Evolutionary conservation across 2,113 vertebrate species (phyloP).

Genomic region (Neopipo cinnamomea): DNA sequence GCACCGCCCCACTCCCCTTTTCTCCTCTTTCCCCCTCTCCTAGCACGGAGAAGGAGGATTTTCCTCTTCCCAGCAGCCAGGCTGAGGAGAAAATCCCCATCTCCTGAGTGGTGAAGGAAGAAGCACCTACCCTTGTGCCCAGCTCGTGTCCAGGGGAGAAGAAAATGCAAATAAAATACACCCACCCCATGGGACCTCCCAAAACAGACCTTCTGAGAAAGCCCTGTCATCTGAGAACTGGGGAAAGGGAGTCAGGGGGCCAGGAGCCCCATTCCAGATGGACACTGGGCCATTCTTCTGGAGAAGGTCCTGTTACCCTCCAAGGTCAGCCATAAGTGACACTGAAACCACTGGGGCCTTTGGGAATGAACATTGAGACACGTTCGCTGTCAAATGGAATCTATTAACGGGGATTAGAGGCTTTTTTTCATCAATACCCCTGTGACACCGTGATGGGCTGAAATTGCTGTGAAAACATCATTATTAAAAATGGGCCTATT

Average conservation of each 20-base stretch:
- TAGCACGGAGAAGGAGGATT: not conserved
- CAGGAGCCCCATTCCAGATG: not conserved
- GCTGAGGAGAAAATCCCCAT: not conserved
- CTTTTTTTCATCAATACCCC: conserved; percentile 61
- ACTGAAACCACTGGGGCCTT: conserved; percentile 1
- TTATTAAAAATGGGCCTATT: conserved; percentile 74
- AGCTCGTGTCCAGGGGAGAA: not conserved
- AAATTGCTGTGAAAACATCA: conserved; percentile 74
- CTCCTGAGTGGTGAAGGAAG: not conserved
- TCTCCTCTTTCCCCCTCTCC: not conserved
- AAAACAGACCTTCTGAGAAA: not conserved
- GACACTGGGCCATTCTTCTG: conserved; percentile 64
- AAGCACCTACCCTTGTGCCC: not conserved
- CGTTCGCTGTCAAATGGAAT: conserved; percentile 71
- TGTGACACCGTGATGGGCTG: conserved; percentile 65
- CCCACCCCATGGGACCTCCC: not conserved
- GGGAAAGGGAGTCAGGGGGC: not conserved
- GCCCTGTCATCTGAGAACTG: not conserved
- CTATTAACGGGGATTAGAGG: conserved; percentile 69
- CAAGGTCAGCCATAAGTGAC: conserved; percentile 51
- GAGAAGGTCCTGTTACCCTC: not conserved
- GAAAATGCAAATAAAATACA: not conserved
- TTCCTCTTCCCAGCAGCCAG: not conserved
- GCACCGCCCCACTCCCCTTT: accelerated
- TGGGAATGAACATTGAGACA: conserved; percentile 52